Percentiles rank a stretch among this genome's conserved stretches.
phyloP scores from a whole-genome alignment of 1,140 invertebrate species.

The Neodiprion fabricii region DNA sequence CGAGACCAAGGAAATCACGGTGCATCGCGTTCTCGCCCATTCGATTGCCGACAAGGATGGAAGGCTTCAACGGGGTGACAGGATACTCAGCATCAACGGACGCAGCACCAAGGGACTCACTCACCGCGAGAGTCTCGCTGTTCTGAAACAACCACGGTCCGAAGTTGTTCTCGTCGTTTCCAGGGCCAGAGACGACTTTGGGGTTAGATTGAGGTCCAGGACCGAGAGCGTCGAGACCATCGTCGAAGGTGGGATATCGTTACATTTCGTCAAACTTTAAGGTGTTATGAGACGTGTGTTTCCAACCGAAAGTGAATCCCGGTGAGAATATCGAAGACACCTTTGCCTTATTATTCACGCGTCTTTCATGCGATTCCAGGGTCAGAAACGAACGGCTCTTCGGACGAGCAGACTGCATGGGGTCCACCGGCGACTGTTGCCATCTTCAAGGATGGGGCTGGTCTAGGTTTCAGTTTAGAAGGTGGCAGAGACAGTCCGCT shows the following conservation, averaged over 20 bases:
- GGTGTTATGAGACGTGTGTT: background rate
- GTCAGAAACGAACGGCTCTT: slow-evolving; percentile 41
- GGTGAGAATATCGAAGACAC: background rate
- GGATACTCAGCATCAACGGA: slow-evolving; percentile 90
- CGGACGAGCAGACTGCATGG: slow-evolving; percentile 45
- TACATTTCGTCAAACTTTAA: background rate
- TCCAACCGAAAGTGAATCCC: too few relatives aligned
- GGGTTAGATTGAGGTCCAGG: slow-evolving; percentile 36
- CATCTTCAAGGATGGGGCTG: slow-evolving; percentile 85
- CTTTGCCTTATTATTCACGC: slow-evolving; percentile 12
- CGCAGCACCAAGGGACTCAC: slow-evolving; percentile 79
- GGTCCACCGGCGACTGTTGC: slow-evolving; percentile 64
- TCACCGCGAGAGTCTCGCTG: slow-evolving; percentile 82
- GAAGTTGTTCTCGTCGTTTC: slow-evolving; percentile 74
- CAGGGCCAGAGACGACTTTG: slow-evolving; percentile 52
- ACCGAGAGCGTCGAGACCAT: slow-evolving; percentile 52
- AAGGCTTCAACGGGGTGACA: slow-evolving; percentile 83
- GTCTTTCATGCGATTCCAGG: slow-evolving; percentile 31
- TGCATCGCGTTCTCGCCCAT: slow-evolving; percentile 84
- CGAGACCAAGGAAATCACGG: slow-evolving; percentile 89
- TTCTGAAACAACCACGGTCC: slow-evolving; percentile 79
- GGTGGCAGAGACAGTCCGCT: slow-evolving; percentile 88
- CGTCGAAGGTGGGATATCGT: slow-evolving; percentile 43
- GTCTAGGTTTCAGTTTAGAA: slow-evolving; percentile 91
- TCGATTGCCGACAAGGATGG: slow-evolving; percentile 87